Evolutionary conservation across 2,797 vertebrate species (phyloP), one percentile per base, ranked within the genome.

Genomic region (Toxotes lorentzi): DNA sequence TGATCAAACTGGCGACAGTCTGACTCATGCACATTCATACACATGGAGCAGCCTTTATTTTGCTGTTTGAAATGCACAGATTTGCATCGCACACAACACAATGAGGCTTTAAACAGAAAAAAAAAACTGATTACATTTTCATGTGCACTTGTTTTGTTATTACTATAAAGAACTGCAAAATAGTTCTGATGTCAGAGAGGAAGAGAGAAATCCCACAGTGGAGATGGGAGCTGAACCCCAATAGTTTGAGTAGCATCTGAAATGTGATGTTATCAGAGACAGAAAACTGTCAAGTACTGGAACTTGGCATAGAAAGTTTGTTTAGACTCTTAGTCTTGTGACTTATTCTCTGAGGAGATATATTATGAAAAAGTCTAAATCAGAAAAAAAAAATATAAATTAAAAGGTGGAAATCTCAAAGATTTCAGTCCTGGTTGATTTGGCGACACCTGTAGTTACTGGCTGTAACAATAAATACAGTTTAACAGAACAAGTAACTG

Each of bases 1-100:
- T 88, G 87, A 93, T 93, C 88, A 88, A 89, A 91, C 84, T 41
- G 72, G 72, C 30, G 65, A 78, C 86, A 58, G 79, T 76, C 73
- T 85, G 84, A 79, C 82, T 89, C 75, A 81, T 80, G 70, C 79
- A 84, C 75, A 78, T 71, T 85, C 71, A 82, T 70, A 63, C 82
- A 70, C 79, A 61, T 56, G 61, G 48, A 87, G 59, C 79, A 70
- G 75, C 47, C 24, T 77, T 53, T 34, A 30, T 54, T 48, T 70
- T 57, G 13, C 70, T 35, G 64, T 83, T 82, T 86, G 84, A 88
- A 84, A 86, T 68, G 64, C 40, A 69, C 50, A 79, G 43, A 88
- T 87, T 81, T 89, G 76, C 81, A 82, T 84, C 73, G 63, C 68
- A 84, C 65, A 84, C 71, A 67, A 34, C 7, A 24, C 61, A 65